phyloP scores from a whole-genome alignment of 1,140 invertebrate genomes.

The Drosophila varians region DNA sequence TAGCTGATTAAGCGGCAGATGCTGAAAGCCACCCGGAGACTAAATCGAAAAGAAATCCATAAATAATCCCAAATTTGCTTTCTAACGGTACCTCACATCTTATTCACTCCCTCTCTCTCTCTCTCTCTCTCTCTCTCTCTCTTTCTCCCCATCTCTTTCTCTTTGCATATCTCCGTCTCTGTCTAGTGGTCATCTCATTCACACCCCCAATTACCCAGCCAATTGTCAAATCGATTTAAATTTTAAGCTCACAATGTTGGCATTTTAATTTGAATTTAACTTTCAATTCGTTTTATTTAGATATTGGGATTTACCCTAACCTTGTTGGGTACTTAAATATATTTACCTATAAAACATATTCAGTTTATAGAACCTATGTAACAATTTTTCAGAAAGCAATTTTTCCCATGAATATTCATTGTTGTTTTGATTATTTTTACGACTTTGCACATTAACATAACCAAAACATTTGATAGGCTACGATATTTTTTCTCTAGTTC shows the following conservation, averaged over 20 bases:
- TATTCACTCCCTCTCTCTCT: not conserved
- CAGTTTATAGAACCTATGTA: slow-evolving; percentile 1
- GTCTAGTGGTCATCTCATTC: not conserved
- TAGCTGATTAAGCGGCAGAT: slow-evolving; percentile 39
- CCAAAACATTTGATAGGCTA: slow-evolving; percentile 1
- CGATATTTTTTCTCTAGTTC: not conserved
- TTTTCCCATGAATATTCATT: slow-evolving; percentile 26
- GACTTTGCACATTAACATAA: slow-evolving; percentile 26
- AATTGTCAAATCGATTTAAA: slow-evolving; percentile 39
- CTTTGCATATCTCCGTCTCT: no score
- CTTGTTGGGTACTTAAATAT: no score
- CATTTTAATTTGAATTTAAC: slow-evolving; percentile 53
- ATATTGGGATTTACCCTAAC: slow-evolving; percentile 16
- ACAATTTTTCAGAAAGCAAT: not conserved
- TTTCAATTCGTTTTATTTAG: slow-evolving; percentile 31
- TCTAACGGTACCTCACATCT: slow-evolving; percentile 22
- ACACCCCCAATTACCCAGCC: slow-evolving; percentile 8
- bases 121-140: not conserved
- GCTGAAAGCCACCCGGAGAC: slow-evolving; percentile 18
- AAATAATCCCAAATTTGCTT: slow-evolving; percentile 32
- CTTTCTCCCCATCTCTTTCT: not conserved
- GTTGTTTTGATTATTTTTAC: slow-evolving; percentile 26
- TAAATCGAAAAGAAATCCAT: slow-evolving; percentile 12
- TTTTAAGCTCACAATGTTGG: slow-evolving; percentile 21
- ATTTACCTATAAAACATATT: not conserved